A percentile compares a stretch with the other conserved stretches of the same genome.
Conservation (phyloP, 2,888 invertebrate genomes). For the Plagiodera versicolora region DNA sequence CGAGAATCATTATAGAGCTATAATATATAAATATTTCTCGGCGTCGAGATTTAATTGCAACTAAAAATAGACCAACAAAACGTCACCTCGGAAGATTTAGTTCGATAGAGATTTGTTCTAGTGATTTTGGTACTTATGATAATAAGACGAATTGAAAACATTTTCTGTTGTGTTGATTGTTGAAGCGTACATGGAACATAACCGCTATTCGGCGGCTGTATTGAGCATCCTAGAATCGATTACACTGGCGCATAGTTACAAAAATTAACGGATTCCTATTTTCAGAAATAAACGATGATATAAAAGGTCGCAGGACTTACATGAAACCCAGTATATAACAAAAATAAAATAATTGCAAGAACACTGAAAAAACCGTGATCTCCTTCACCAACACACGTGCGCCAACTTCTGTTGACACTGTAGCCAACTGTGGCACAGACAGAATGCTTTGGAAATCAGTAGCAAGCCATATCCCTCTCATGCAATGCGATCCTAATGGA, state of each 20-base stretch:
- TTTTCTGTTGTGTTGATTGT: background rate
- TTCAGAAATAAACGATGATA: background rate
- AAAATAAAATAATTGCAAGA: conserved; percentile 9
- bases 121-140: background rate
- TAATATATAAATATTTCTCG: background rate
- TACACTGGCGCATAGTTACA: background rate
- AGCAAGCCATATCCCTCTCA: no score
- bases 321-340: conserved; percentile 9
- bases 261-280: background rate
- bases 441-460: no score
- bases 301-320: background rate
- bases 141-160: background rate
- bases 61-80: conserved; percentile 19
- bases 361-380: background rate
- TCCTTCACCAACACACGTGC: background rate
- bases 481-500: no score
- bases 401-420: background rate
- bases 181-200: conserved; percentile 16
- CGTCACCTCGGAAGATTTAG: background rate
- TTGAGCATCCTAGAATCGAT: background rate
- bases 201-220: conserved; percentile 17
- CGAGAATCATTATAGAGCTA: background rate
- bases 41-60: conserved; percentile 16
- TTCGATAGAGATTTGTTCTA: no score
- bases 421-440: background rate